phyloP scores from a whole-genome alignment of 2,797 vertebrate species.

The Anguilla pacifica region DNA sequence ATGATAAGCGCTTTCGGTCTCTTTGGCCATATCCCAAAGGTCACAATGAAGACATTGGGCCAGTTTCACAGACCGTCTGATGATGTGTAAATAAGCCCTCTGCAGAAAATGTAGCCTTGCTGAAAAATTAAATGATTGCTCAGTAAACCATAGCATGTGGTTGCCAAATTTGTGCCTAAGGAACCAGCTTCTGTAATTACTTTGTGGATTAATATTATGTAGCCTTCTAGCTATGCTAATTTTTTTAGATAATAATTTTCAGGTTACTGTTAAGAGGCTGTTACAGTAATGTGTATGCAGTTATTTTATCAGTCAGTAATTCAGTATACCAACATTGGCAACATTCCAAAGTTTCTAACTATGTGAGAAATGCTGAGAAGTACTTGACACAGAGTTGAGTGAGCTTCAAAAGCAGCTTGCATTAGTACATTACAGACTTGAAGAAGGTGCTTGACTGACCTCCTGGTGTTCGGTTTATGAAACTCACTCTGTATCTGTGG shows the following conservation, averaged over 20 bases:
- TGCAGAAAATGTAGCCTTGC: neutral
- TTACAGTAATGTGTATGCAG: neutral
- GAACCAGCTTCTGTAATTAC: neutral
- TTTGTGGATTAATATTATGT: neutral
- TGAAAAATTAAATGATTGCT: neutral
- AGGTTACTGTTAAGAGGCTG: neutral
- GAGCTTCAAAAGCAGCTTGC: neutral
- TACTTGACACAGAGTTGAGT: neutral
- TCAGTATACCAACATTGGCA: neutral
- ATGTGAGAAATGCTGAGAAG: neutral
- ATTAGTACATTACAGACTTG: neutral
- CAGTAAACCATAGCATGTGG: neutral
- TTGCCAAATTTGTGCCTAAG: neutral
- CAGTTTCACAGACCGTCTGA: neutral
- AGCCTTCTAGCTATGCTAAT: neutral
- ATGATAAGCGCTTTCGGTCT: neutral
- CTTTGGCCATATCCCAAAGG: neutral
- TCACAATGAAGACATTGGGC: neutral
- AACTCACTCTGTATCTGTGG: neutral
- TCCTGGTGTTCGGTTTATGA: neutral
- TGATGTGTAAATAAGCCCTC: neutral
- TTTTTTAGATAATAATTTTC: neutral
- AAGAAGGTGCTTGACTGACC: neutral
- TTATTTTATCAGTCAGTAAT: no score
- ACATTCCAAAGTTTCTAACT: neutral